Evolutionary conservation across 2,888 invertebrate species (phyloP).

Genomic region (Falcaria lacertinaria): DNA sequence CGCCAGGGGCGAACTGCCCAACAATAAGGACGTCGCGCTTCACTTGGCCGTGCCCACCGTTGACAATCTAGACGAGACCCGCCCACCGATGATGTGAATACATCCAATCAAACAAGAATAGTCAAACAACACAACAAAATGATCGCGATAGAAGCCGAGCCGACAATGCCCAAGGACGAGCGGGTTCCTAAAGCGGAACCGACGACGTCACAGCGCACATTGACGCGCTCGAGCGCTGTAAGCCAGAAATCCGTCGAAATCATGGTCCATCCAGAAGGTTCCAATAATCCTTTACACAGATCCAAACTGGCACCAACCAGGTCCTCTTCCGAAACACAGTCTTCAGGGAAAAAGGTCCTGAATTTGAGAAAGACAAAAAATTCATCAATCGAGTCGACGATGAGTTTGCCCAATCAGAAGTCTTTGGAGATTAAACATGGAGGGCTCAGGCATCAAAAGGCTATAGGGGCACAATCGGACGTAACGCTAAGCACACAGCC

Average conservation of each 20-base stretch:
- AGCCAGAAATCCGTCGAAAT: slow-evolving; percentile 82
- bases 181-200: slow-evolving; percentile 56
- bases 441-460: slow-evolving; percentile 80
- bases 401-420: slow-evolving; percentile 76
- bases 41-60: slow-evolving; percentile 69
- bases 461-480: slow-evolving; percentile 81
- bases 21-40: slow-evolving; percentile 57
- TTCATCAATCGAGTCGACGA: slow-evolving; percentile 74
- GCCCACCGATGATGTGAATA: slow-evolving; percentile 71
- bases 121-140: slow-evolving; percentile 39
- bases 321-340: slow-evolving; percentile 70
- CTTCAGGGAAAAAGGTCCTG: slow-evolving; percentile 64
- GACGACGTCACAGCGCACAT: slow-evolving; percentile 70
- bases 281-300: slow-evolving; percentile 67
- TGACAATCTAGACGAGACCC: slow-evolving; percentile 63
- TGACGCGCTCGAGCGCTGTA: slow-evolving; percentile 80
- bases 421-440: slow-evolving; percentile 77
- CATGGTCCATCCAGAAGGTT: slow-evolving; percentile 70
- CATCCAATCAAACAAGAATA: slow-evolving; percentile 22
- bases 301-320: slow-evolving; percentile 70
- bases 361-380: slow-evolving; percentile 74
- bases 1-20: slow-evolving; percentile 41
- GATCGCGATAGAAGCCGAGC: slow-evolving; percentile 71
- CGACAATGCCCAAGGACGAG: slow-evolving; percentile 57
- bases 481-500: slow-evolving; percentile 72